Evolutionary conservation across 64 coral and sea anemone genomes (phyloP).

Genomic region (Pocillopora verrucosa): DNA sequence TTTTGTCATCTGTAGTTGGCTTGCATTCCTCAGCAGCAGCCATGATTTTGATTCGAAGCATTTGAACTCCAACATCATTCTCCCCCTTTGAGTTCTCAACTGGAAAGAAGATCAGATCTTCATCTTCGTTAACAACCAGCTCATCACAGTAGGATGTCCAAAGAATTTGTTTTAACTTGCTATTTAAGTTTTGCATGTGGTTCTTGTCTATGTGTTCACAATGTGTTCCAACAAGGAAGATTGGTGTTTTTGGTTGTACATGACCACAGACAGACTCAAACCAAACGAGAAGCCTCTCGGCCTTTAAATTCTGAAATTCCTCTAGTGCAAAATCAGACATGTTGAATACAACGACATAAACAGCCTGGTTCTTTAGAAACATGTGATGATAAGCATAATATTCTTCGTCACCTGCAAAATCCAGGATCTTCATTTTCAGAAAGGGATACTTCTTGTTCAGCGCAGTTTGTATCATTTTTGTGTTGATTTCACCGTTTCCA

Average conservation of each 20-base stretch:
- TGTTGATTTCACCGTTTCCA: constrained; percentile 12
- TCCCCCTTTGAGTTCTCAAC: constrained; percentile 50
- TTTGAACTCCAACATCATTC: constrained; percentile 35
- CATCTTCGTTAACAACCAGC: constrained; percentile 33
- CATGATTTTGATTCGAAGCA: constrained; percentile 15
- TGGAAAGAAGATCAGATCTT: constrained; percentile 49
- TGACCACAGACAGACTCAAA: constrained; percentile 59
- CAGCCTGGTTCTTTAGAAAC: constrained; percentile 47
- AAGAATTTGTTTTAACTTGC: constrained; percentile 21
- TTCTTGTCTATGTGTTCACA: constrained; percentile 10
- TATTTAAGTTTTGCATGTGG: not conserved
- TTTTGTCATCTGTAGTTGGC: not conserved
- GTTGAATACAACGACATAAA: constrained; percentile 69
- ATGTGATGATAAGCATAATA: constrained; percentile 71
- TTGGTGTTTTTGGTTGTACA: constrained; percentile 36
- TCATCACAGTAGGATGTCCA: constrained; percentile 46
- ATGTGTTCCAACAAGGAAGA: constrained; percentile 79
- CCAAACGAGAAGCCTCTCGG: constrained; percentile 56
- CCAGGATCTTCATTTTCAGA: constrained; percentile 62
- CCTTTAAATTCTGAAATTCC: not conserved
- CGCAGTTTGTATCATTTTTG: constrained; percentile 4
- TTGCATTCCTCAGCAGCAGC: constrained; percentile 31
- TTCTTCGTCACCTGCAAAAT: constrained; percentile 73
- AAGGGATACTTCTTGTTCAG: constrained; percentile 12
- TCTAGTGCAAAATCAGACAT: constrained; percentile 16